Evolutionary conservation across 30 jellyfish, hydroid and myxozoan species (phyloP), one percentile per base, ranked within the genome.

Genomic region (Haliclystus octoradiatus): DNA sequence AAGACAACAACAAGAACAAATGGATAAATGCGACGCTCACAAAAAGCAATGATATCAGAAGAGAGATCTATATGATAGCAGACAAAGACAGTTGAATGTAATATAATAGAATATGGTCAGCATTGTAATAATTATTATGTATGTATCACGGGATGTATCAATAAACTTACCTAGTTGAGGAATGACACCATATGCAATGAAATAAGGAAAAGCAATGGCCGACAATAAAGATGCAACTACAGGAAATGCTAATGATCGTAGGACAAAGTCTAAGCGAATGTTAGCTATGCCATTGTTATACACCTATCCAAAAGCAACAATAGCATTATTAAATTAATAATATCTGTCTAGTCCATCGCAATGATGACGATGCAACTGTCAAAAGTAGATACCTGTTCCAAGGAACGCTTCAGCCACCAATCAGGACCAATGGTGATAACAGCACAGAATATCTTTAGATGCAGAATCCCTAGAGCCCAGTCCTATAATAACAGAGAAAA

Each of bases 381-480:
- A n/a, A n/a, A n/a, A n/a, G n/a, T n/a, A n/a, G n/a, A n/a, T 51
- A 85, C 96, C 87, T 80, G 85, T 60, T 88, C 97, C 78, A 88
- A 69, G 26, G 82, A 84, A 40, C 79, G 31, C 50, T 80, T 75
- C 27, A 88, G 81, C 97, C 97, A 88, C 97, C 97, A 88, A 29
- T 88, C 76, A 1, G 97, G 97, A 0, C 97, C 97, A 34, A 88
- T 83, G 94, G 80, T 88, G 12, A 80, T 80, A 1, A 74, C 50
- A 0, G 97, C 97, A 66, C 97, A 88, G 27, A 88, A 32, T 24
- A 88, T 88, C 68, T 88, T 88, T 62, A 88, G 70, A 66, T 88
- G 97, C 4, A 88, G 85, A 29, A 88, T 84, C 2, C 97, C 97
- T 3, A 88, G 73, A 19, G 97, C 97, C 97, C 97, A 88, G 65